Percentiles rank a stretch among this genome's conserved stretches.
Evolutionary conservation across 2,113 vertebrate species (phyloP).

Genomic region (Plecotus auritus): DNA sequence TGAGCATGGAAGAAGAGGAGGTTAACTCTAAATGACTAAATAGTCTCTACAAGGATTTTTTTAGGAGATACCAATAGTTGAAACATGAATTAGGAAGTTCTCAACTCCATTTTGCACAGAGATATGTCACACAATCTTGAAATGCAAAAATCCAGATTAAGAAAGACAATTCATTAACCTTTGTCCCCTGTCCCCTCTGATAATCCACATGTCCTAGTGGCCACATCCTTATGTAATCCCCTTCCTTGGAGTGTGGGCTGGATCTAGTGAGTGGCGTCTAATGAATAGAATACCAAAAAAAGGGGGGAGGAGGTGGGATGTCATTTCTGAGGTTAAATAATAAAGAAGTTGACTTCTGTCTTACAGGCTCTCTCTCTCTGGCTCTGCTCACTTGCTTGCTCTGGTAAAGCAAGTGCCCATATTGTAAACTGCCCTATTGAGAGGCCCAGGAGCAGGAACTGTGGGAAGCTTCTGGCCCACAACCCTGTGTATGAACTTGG

Average conservation of each 20-base stretch:
- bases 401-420: neutral
- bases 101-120: neutral
- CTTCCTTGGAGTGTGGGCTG: neutral
- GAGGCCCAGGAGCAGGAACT: neutral
- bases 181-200: neutral
- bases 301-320: neutral
- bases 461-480: neutral
- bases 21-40: neutral
- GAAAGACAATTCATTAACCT: neutral
- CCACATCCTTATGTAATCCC: fast-evolving
- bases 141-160: neutral
- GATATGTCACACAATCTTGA: neutral
- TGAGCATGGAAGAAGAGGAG: neutral
- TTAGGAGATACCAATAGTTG: neutral
- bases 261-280: neutral
- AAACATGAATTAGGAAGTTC: neutral
- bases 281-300: neutral
- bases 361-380: no score
- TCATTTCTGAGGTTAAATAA: neutral
- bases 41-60: neutral
- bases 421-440: neutral
- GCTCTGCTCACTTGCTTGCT: neutral
- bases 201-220: neutral
- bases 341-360: neutral
- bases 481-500: neutral